phyloP scores from a whole-genome alignment of 2,797 vertebrate species.

The Cyprinella venusta region DNA sequence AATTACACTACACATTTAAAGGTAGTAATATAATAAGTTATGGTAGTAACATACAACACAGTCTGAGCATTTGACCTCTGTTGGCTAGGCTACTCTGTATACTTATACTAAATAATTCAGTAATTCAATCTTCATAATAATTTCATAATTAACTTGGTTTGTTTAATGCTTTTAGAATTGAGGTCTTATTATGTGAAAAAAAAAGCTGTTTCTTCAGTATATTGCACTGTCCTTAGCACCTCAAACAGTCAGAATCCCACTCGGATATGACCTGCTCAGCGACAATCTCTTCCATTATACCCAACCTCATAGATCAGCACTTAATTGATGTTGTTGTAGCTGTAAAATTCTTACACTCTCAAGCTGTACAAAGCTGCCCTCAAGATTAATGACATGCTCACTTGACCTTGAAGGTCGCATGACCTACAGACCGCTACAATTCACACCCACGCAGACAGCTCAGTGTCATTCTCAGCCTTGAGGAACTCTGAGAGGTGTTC shows the following conservation, averaged over 20 bases:
- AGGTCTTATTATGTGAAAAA: no score
- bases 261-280: not conserved
- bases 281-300: constrained; percentile 14
- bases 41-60: no score
- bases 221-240: not conserved
- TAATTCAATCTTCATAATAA: no score
- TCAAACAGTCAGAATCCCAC: not conserved
- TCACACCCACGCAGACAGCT: constrained; percentile 20
- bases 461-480: constrained; percentile 18
- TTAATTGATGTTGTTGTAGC: constrained; percentile 24
- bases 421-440: constrained; percentile 28
- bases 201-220: not conserved
- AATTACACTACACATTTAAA: no score
- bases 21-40: no score
- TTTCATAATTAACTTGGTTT: not conserved
- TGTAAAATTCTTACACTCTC: constrained; percentile 20
- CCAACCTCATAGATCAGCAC: constrained; percentile 1
- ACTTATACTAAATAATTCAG: no score
- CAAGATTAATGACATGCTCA: constrained; percentile 23
- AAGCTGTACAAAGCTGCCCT: constrained; percentile 21
- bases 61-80: no score
- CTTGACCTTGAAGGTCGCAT: constrained; percentile 37
- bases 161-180: not conserved
- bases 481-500: not conserved
- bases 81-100: no score